These are phyloP conservation scores for Ibycter americanus DNA, from an alignment of 2,797 vertebrate genomes.

Conservation along the genomic window DNA sequence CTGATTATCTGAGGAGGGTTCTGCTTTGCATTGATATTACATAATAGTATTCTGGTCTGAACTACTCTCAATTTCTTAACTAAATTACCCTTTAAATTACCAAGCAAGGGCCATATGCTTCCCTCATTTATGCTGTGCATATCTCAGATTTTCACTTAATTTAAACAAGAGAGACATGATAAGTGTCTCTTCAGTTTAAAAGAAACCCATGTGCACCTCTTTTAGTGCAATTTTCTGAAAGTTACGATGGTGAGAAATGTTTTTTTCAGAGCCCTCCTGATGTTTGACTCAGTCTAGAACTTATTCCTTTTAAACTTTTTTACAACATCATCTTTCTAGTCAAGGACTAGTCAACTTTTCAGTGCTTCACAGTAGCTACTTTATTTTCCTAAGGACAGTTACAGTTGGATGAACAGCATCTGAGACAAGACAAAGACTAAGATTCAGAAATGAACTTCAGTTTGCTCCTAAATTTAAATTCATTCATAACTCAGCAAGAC, in stretches of 20 bases:
- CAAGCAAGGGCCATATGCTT: constrained; percentile 64
- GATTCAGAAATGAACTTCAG: background rate
- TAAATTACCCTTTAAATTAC: constrained; percentile 72
- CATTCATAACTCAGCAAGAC: background rate
- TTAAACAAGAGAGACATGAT: constrained; percentile 60
- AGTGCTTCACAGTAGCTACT: background rate
- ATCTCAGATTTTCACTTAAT: constrained; percentile 67
- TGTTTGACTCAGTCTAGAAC: background rate
- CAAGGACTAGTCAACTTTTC: background rate
- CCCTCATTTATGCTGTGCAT: constrained; percentile 49
- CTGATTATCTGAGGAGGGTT: constrained; percentile 39
- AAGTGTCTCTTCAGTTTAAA: constrained; percentile 58
- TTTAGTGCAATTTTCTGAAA: constrained; percentile 29
- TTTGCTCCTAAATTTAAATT: background rate
- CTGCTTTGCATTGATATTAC: constrained; percentile 65
- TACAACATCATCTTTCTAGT: background rate
- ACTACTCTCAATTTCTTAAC: constrained; percentile 62
- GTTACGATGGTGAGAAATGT: background rate
- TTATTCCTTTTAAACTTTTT: background rate
- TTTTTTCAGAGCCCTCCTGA: background rate
- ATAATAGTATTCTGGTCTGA: constrained; percentile 45
- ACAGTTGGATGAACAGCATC: background rate
- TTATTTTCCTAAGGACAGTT: background rate
- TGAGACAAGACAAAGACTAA: background rate
- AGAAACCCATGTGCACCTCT: background rate